phyloP scores from a whole-genome alignment of 2,888 invertebrate species.

The Philhelius pedissequus region DNA sequence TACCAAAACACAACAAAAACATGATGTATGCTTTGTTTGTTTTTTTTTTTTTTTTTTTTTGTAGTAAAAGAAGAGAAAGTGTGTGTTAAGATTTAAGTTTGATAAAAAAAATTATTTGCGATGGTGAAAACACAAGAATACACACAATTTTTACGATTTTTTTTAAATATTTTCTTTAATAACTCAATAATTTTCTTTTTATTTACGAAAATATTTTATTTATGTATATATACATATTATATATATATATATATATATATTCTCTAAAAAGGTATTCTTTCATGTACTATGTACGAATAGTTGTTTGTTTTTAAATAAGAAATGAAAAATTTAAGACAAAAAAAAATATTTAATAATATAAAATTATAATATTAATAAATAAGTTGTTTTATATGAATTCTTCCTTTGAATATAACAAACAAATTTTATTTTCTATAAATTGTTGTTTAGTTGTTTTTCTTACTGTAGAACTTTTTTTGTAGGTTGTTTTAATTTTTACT shows the following conservation, averaged over 20 bases:
- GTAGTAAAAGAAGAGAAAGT: slow-evolving; percentile 34
- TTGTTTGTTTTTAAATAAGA: slow-evolving; percentile 53
- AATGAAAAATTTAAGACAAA: slow-evolving; percentile 12
- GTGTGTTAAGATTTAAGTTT: slow-evolving; percentile 34
- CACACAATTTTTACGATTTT: slow-evolving; percentile 62
- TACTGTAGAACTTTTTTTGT: slow-evolving; percentile 49
- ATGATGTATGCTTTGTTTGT: neutral
- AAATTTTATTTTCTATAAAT: slow-evolving; percentile 51
- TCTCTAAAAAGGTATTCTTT: slow-evolving; percentile 64
- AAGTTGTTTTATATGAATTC: slow-evolving; percentile 55
- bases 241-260: slow-evolving; percentile 45
- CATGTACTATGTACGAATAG: slow-evolving; percentile 71
- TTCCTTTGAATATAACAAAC: slow-evolving; percentile 55
- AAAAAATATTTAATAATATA: slow-evolving; percentile 16
- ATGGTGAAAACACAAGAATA: slow-evolving; percentile 63
- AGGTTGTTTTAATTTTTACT: slow-evolving; percentile 28
- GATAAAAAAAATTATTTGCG: slow-evolving; percentile 7
- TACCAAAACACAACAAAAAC: slow-evolving; percentile 40
- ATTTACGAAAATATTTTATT: slow-evolving; percentile 67
- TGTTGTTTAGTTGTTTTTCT: slow-evolving; percentile 23
- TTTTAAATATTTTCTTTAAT: slow-evolving; percentile 63
- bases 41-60: neutral
- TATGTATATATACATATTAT: slow-evolving; percentile 56
- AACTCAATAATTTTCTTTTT: slow-evolving; percentile 66
- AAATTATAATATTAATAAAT: slow-evolving; percentile 43